These are phyloP conservation scores for Centropus unirufus DNA, from an alignment of 2,113 vertebrate species.

Conservation along the genomic window DNA sequence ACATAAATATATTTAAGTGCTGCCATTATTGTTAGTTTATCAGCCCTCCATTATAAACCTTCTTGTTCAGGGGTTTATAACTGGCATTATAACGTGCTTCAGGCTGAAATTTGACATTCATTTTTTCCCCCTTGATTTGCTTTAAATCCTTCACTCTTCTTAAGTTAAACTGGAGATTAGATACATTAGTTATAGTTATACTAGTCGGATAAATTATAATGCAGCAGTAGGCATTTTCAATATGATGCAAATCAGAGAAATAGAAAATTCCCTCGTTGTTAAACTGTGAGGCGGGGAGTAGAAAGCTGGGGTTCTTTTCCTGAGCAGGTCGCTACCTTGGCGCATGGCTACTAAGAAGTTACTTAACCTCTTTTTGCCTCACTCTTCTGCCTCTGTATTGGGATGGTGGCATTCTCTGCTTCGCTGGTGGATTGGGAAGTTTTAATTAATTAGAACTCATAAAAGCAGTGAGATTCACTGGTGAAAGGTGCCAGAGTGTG, in stretches of 20 bases:
- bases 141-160: constrained; percentile 54
- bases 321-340: not conserved
- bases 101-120: constrained; percentile 16
- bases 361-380: constrained; percentile 39
- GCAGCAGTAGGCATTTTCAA: constrained; percentile 45
- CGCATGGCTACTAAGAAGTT: constrained; percentile 2
- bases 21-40: constrained; percentile 65
- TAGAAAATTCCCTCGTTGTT: constrained; percentile 30
- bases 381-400: not conserved
- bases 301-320: constrained; percentile 11
- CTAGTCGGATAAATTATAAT: constrained; percentile 61
- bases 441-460: constrained; percentile 59
- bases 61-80: constrained; percentile 50
- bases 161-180: constrained; percentile 70
- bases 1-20: constrained; percentile 66
- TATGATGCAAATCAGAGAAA: constrained; percentile 54
- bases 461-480: not conserved
- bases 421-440: constrained; percentile 24
- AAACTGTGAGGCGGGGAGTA: not conserved
- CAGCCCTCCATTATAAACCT: constrained; percentile 55
- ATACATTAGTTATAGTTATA: constrained; percentile 69
- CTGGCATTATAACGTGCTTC: constrained; percentile 1
- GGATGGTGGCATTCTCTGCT: constrained; percentile 18
- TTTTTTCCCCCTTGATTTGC: constrained; percentile 53
- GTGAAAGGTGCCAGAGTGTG: constrained; percentile 36